Percentiles rank a stretch among this genome's conserved stretches.
Evolutionary conservation across 1,140 invertebrate genomes (phyloP).

Genomic region (Drosophila subobscura): DNA sequence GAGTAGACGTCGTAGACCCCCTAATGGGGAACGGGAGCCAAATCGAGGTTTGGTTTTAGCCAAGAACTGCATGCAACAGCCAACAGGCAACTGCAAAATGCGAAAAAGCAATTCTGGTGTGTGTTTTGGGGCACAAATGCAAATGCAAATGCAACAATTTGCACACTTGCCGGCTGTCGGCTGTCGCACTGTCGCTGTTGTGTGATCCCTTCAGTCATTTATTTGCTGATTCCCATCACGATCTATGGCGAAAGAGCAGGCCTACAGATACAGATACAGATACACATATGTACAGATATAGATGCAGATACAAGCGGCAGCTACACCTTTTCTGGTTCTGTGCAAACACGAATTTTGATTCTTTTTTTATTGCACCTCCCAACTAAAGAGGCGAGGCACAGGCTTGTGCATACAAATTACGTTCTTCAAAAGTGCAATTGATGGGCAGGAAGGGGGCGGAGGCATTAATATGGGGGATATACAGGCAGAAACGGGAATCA

Average conservation of each 20-base stretch:
- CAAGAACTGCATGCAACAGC: constrained; percentile 58
- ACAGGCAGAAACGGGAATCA: too few species aligned
- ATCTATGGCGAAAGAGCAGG: constrained; percentile 13
- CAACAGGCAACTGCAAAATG: constrained; percentile 6
- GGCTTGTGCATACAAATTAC: too few species aligned
- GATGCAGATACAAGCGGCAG: too few species aligned
- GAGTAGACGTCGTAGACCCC: constrained; percentile 25
- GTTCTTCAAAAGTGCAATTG: too few species aligned
- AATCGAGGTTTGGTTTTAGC: constrained; percentile 42
- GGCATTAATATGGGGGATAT: too few species aligned
- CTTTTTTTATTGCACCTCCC: too few species aligned
- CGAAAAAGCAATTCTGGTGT: constrained; percentile 10
- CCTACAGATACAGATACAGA: too few species aligned
- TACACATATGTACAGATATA: too few species aligned
- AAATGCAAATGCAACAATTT: constrained; percentile 64
- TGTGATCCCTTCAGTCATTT: constrained; percentile 28
- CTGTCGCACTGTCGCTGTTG: neutral
- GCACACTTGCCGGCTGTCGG: constrained; percentile 40
- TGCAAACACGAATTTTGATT: too few species aligned
- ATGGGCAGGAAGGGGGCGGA: too few species aligned
- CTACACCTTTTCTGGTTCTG: too few species aligned
- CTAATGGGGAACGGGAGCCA: constrained; percentile 30
- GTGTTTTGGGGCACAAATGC: constrained; percentile 43
- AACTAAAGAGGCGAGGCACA: too few species aligned
- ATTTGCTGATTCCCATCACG: constrained; percentile 59